A percentile compares a stretch with the other conserved stretches of the same genome.
Conservation (phyloP, 2,888 invertebrate genomes). For the Meiosimyza decipiens region DNA sequence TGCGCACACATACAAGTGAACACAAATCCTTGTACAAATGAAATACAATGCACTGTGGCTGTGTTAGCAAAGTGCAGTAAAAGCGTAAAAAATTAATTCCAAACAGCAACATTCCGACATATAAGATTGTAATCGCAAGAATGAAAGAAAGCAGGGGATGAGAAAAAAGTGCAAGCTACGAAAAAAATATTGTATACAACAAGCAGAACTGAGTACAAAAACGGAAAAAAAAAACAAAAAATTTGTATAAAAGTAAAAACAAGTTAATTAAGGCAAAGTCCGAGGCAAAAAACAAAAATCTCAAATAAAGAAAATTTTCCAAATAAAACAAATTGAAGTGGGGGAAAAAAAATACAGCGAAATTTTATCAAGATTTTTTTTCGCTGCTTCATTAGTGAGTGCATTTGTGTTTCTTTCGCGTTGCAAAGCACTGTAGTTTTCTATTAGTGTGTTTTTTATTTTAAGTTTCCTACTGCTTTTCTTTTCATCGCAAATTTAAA, state of each 20-base stretch:
- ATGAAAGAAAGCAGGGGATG: neutral
- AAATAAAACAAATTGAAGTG: constrained; percentile 18
- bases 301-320: constrained; percentile 27
- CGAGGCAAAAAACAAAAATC: constrained; percentile 35
- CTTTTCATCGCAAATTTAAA: constrained; percentile 43
- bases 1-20: neutral
- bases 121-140: constrained; percentile 13
- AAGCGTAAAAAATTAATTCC: constrained; percentile 23
- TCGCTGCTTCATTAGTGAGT: constrained; percentile 56
- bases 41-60: constrained; percentile 4
- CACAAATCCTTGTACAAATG: neutral
- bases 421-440: too few species aligned
- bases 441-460: too few species aligned
- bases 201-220: neutral
- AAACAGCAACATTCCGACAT: constrained; percentile 1
- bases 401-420: constrained; percentile 32
- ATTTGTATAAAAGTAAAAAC: constrained; percentile 39
- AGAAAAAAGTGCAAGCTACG: neutral
- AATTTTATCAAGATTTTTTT: constrained; percentile 28
- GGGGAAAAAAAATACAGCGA: constrained; percentile 41
- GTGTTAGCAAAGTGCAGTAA: neutral
- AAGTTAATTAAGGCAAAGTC: constrained; percentile 48
- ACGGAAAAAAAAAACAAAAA: neutral
- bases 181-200: constrained; percentile 6
- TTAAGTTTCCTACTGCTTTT: too few species aligned